Conservation (phyloP, 2,113 vertebrate genomes). For the Lanius collurio region DNA sequence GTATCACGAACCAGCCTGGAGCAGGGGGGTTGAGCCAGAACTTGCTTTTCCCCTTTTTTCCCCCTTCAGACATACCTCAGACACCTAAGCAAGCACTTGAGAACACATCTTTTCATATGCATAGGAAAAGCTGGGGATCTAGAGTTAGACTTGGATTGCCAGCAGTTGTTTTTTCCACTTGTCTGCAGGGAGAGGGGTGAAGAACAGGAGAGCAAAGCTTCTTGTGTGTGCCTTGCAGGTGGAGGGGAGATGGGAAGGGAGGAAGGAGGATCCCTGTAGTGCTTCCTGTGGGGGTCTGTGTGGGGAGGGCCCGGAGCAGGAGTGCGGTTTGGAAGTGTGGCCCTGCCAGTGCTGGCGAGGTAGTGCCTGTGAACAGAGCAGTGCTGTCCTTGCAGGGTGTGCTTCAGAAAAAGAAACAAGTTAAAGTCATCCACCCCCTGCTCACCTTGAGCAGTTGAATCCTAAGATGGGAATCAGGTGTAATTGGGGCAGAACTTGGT, state of each 20-base stretch:
- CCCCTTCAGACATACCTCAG: neutral
- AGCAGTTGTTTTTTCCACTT: neutral
- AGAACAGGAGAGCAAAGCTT: neutral
- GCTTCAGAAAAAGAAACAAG: neutral
- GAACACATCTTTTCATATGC: rapidly evolving
- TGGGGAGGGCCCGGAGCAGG: neutral
- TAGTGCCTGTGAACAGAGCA: neutral
- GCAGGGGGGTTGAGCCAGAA: rapidly evolving
- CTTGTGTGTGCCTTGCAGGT: neutral
- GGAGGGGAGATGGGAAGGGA: neutral
- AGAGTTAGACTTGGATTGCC: neutral
- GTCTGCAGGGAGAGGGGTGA: neutral
- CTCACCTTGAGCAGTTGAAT: neutral
- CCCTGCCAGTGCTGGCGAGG: rapidly evolving
- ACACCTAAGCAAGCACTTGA: neutral
- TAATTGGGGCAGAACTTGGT: neutral
- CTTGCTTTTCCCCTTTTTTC: neutral
- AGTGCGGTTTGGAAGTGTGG: neutral
- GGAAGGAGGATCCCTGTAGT: rapidly evolving
- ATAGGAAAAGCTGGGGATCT: neutral
- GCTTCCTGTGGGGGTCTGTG: neutral
- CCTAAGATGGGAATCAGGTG: neutral
- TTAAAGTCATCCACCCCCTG: neutral
- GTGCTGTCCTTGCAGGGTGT: rapidly evolving
- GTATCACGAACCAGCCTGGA: neutral